phyloP scores from a whole-genome alignment of 2,888 invertebrate genomes.

The Ectobius pallidus region DNA sequence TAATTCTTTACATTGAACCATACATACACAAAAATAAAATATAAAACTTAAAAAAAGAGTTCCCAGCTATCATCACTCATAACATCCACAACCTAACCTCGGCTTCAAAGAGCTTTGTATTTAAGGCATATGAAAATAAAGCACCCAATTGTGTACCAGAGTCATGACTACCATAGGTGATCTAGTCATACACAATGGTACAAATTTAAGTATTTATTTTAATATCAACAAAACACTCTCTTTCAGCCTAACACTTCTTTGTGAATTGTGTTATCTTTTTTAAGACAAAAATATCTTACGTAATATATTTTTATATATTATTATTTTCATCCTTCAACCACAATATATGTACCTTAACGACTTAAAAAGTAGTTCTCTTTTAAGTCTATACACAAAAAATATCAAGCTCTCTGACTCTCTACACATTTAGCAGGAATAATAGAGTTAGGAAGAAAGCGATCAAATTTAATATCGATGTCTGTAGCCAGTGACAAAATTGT shows the following conservation, averaged over 20 bases:
- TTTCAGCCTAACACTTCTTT: neutral
- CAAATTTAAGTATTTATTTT: constrained; percentile 4
- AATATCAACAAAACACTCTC: neutral
- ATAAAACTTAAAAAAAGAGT: neutral
- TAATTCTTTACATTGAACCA: neutral
- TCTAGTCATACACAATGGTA: neutral
- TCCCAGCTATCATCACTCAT: too few species aligned
- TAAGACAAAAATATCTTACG: constrained; percentile 23
- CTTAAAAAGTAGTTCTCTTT: constrained; percentile 3
- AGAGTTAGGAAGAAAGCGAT: neutral
- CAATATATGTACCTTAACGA: constrained; percentile 25
- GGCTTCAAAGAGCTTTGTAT: constrained; percentile 13
- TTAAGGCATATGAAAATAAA: constrained; percentile 22
- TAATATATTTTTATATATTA: constrained; percentile 24
- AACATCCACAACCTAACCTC: neutral
- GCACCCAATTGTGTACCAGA: constrained; percentile 10
- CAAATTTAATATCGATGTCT: constrained; percentile 6
- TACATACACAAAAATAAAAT: neutral
- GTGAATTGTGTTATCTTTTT: neutral
- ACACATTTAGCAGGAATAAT: constrained; percentile 17
- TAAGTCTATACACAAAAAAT: constrained; percentile 27
- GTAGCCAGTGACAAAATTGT: too few species aligned
- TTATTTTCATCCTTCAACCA: constrained; percentile 20
- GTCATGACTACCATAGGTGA: neutral
- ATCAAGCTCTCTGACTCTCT: constrained; percentile 15